Base-by-base conservation (phyloP, 2,797 vertebrate species). In the Morus bassanus region DNA sequence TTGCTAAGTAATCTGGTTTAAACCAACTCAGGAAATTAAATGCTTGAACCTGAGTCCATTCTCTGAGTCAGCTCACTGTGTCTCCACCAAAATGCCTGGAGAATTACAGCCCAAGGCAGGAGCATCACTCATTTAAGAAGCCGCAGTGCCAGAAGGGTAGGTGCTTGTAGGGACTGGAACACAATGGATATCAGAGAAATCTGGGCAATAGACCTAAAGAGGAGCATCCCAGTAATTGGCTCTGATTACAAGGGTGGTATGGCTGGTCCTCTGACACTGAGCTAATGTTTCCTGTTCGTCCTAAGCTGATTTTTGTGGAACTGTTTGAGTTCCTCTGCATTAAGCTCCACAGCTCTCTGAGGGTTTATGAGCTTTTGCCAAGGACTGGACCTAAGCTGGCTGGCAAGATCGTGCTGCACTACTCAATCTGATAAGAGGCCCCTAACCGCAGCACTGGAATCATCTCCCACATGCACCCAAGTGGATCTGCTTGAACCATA, bases 171-270 rank as follows among this genome's bases (percentile, higher is more conserved):
- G 48, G 35, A 18, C 54, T n/a, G 27, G 7, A 85, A 11, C 8
- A 61, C 5, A 10, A 18, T 4, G 15, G 5, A 2, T 23, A 4
- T n/a, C 19, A 27, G 68, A 77, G 41, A 86, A 78, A 21, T 3
- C 16, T 33, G 48, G 43, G 7, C 41, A 68, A n/a, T 1, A 14
- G 10, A 19, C 18, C 3, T 8, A 11, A 45, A 68, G 21, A 43
- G 30, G 5, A 86, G 7, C 2, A 2, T 21, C n/a, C 45, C 89
- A 61, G 31, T 35, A 53, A 1, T 0, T 51, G 53, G 3, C 24
- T 56, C 7, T 33, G 67, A 39, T 41, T 30, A n/a, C 28, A 77
- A 13, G 25, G 25, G 9, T 31, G 13, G 3, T 54, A 13, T 28
- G 10, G 27, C 43, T 68, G 12, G 13, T 41, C 11, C 7, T 60